Base-by-base conservation (phyloP, 37 sponge, comb jelly and placozoan genomes). In the Axinella damicornis region DNA sequence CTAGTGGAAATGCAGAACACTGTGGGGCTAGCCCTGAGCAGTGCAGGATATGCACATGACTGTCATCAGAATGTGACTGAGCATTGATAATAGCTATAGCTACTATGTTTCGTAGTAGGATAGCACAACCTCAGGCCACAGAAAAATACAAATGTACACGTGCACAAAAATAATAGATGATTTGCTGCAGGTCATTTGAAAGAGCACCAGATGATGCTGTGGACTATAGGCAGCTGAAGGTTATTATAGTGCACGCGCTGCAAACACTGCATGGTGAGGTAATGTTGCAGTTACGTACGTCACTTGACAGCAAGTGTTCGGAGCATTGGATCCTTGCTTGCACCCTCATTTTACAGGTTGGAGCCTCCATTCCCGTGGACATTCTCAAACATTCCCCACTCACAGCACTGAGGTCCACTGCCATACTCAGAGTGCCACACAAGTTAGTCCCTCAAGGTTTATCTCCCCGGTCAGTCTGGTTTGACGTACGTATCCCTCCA, bases 181-280 rank as follows among this genome's bases (percentile, higher is more conserved):
- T n/a, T 21, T 28, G 15, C 5, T 77, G 30, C 78, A 86, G 87
- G 53, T 28, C 24, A 17, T 77, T 77, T 86, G 79, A 78, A 28
- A 58, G 71, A n/a, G 71, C 40, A 21, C 71, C 78, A 32, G 73
- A 78, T 21, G 39, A 71, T n/a, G 16, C 36, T 9, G 28, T 81
- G 22, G 79, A 62, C 27, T 57, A 57, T 4, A 62, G 25, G 11
- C 77, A 71, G 32, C 13, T 90, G 58, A 90, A 85, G 62, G 74
- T 76, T 12, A 84, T 90, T 39, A 65, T 84, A 24, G 67, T 90
- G 27, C 76, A 84, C 5, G 74, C 91, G 25, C 65, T 90, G 67
- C 85, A 68, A 33, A 53, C 77, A 18, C 54, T 90, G 28, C 85
- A 85, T 65, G 91, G 91, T 22, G 76, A 90, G 76, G 91, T 90